A percentile compares a stretch with the other conserved stretches of the same genome.
These are phyloP conservation scores for Potorous gilbertii DNA, from an alignment of 2,797 vertebrate species.

Conservation along the genomic window DNA sequence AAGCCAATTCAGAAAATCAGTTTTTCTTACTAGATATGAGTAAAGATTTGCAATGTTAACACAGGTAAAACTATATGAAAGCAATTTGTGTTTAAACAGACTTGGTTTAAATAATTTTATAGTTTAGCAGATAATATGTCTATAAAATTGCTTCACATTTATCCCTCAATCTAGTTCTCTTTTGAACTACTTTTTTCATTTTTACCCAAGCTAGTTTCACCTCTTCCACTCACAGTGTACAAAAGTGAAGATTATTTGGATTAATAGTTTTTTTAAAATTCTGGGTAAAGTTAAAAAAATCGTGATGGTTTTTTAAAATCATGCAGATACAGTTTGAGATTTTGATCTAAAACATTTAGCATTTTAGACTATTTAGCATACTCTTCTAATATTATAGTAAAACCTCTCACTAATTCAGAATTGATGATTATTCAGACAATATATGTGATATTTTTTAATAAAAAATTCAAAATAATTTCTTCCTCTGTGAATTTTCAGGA, in stretches of 20 bases:
- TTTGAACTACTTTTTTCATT: conserved; percentile 42
- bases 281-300: conserved; percentile 50
- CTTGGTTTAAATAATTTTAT: conserved; percentile 59
- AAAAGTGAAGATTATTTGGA: conserved; percentile 54
- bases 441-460: conserved; percentile 71
- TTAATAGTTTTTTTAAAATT: conserved; percentile 28
- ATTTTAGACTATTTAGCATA: not conserved
- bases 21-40: conserved; percentile 20
- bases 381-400: conserved; percentile 71
- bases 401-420: conserved; percentile 79
- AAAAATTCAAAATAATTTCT: conserved; percentile 81
- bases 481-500: conserved; percentile 82
- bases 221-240: conserved; percentile 19
- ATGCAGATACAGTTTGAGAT: conserved; percentile 58
- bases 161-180: conserved; percentile 33
- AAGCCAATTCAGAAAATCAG: conserved; percentile 49
- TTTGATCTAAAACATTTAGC: conserved; percentile 61
- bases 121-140: conserved; percentile 23
- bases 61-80: conserved; percentile 42
- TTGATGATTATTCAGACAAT: conserved; percentile 70
- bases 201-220: conserved; percentile 20
- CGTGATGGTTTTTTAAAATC: conserved; percentile 10
- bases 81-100: conserved; percentile 46
- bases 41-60: conserved; percentile 43
- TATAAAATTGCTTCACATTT: conserved; percentile 38